Evolutionary conservation across 2,888 invertebrate genomes (phyloP).

Genomic region (Myopa testacea): DNA sequence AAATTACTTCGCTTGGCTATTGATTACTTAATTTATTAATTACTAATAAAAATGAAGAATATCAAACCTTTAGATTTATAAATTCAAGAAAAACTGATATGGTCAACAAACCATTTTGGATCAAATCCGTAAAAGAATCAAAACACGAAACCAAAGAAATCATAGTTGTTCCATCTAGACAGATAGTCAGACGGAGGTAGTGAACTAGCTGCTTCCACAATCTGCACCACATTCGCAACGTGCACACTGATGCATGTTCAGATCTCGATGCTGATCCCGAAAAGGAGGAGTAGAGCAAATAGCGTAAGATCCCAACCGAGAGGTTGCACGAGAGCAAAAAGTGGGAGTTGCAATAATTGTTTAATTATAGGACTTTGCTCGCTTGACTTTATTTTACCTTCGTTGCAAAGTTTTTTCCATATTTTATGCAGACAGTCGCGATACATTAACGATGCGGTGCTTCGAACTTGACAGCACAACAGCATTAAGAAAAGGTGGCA

Average conservation of each 20-base stretch:
- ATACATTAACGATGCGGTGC: conserved; percentile 52
- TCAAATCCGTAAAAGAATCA: conserved; percentile 42
- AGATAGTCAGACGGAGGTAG: conserved; percentile 56
- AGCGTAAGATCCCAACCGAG: conserved; percentile 63
- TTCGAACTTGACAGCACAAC: conserved; percentile 43
- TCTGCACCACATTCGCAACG: conserved; percentile 55
- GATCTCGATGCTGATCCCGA: conserved; percentile 59
- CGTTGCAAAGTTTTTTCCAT: conserved; percentile 49
- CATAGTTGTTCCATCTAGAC: conserved; percentile 41
- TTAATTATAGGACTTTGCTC: conserved; percentile 69
- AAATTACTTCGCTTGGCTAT: no score
- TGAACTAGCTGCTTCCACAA: conserved; percentile 58
- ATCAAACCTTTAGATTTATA: neutral
- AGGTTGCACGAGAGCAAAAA: conserved; percentile 62
- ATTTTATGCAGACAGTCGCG: conserved; percentile 49
- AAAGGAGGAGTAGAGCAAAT: conserved; percentile 68
- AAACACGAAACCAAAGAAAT: conserved; percentile 36
- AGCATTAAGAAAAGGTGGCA: conserved; percentile 48
- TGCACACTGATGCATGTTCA: conserved; percentile 55
- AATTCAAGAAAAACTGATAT: neutral
- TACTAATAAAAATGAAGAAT: no score
- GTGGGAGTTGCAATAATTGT: conserved; percentile 70
- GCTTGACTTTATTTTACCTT: conserved; percentile 62
- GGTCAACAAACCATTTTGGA: conserved; percentile 14
- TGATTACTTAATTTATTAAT: no score